Base-by-base conservation (phyloP, 2,113 vertebrate genomes). In the Kryptolebias marmoratus region DNA sequence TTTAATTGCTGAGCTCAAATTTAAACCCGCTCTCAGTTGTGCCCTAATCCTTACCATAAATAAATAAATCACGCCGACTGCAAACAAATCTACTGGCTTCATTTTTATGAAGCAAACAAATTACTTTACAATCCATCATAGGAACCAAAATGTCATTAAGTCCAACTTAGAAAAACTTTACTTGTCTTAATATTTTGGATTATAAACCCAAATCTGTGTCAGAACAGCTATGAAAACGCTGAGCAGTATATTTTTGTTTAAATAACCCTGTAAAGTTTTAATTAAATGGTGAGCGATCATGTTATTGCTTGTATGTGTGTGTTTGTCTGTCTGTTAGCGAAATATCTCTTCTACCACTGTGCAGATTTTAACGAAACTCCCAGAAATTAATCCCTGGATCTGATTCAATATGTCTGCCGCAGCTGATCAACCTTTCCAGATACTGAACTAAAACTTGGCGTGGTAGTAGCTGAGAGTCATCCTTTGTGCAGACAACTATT, bases 51-150 rank as follows among this genome's bases (percentile, higher is more conserved):
- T 60, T n/a, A 7, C 16, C 16, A 54, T 15, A 48, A 4, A 39
- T 74, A 70, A 56, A 73, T 22, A 22, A n/a, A n/a, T 8, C 9
- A 9, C 7, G 9, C 6, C 5, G 61, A 67, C 58, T 42, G 49
- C 53, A 64, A 27, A n/a, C 32, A n/a, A 42, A 39, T 39, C 56
- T 22, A 12, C 2, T 12, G 2, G n/a, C 16, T 7, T 12, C n/a
- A 59, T 47, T 69, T 48, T 32, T 28, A 44, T 8, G 47, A 63
- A 45, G 11, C 47, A 64, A 64, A 66, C 58, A 64, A 75, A 63
- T 64, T 4, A 71, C 45, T 77, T 79, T 61, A 68, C 85, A 78
- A 83, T 83, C 74, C 77, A 70, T 61, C 53, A 71, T 39, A 79
- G 56, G 63, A 81, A 67, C 70, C 65, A 56, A 77, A 81, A 77